phyloP scores from a whole-genome alignment of 1,140 invertebrate species.

The Goniozus legneri region DNA sequence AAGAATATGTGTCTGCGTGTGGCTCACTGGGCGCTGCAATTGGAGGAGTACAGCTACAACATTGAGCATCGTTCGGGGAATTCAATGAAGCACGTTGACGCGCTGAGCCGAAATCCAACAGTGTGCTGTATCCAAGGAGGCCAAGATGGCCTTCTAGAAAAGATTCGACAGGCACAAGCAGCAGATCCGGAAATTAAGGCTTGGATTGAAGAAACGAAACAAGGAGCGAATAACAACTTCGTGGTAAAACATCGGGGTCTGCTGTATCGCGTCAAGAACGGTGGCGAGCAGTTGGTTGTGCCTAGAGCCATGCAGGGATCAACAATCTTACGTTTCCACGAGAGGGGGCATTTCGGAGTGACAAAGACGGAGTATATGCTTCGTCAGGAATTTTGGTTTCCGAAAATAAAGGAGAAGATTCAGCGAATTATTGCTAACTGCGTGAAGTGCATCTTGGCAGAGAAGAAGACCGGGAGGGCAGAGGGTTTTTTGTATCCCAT shows the following conservation, averaged over 20 bases:
- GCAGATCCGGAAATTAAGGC: neutral
- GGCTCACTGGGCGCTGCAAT: neutral
- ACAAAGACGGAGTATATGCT: slow-evolving; percentile 3
- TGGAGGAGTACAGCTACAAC: neutral
- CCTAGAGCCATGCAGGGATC: neutral
- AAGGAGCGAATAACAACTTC: neutral
- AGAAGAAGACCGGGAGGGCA: neutral
- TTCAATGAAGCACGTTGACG: slow-evolving; percentile 8
- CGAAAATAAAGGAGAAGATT: neutral
- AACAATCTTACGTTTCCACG: slow-evolving; percentile 3
- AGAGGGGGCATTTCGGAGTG: slow-evolving; percentile 7
- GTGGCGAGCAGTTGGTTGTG: neutral
- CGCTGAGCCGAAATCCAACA: slow-evolving; percentile 16
- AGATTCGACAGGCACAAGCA: neutral
- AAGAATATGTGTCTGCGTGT: neutral
- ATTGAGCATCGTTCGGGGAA: slow-evolving; percentile 8
- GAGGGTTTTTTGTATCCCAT: slow-evolving; percentile 29
- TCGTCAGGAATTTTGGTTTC: neutral
- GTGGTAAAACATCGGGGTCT: neutral
- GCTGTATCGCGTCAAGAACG: neutral
- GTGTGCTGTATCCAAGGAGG: neutral
- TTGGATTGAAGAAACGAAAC: neutral
- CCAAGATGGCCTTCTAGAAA: neutral
- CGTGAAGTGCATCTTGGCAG: neutral
- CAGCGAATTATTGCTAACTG: neutral